phyloP scores from a whole-genome alignment of 2,797 vertebrate genomes.

The Microctenopoma stevenorrisi region DNA sequence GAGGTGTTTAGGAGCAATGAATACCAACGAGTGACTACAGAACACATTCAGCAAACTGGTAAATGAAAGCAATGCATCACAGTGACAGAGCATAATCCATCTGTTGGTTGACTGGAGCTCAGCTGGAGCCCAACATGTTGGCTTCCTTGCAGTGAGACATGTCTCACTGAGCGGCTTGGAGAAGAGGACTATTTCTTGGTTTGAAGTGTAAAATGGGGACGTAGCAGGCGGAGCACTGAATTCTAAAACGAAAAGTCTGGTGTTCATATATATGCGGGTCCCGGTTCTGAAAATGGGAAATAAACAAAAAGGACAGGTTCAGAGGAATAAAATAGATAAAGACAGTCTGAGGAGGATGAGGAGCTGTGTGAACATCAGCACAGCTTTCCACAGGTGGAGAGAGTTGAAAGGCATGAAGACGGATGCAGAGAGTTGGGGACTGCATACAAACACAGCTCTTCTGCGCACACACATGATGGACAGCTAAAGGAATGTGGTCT shows the following conservation, averaged over 20 bases:
- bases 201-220: conserved; percentile 4
- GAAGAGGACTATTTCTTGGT: conserved; percentile 12
- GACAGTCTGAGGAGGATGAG: not conserved
- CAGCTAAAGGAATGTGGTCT: too few relatives aligned
- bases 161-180: conserved; percentile 23
- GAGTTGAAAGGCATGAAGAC: not conserved
- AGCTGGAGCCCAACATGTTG: conserved; percentile 54
- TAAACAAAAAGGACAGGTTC: not conserved
- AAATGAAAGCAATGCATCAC: conserved; percentile 76
- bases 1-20: conserved; percentile 73
- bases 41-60: conserved; percentile 63
- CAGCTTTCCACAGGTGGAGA: not conserved
- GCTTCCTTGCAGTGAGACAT: conserved; percentile 35
- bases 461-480: too few relatives aligned
- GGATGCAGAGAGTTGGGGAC: too few relatives aligned
- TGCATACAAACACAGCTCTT: too few relatives aligned
- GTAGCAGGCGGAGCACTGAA: not conserved
- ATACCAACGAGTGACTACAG: conserved; percentile 69
- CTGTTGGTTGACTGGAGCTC: conserved; percentile 66
- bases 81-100: conserved; percentile 71
- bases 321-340: not conserved
- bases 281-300: not conserved
- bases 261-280: too few relatives aligned
- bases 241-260: too few relatives aligned
- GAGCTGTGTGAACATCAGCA: not conserved